Evolutionary conservation across 2,888 invertebrate species (phyloP).

Genomic region (Amphimallon solstitiale): DNA sequence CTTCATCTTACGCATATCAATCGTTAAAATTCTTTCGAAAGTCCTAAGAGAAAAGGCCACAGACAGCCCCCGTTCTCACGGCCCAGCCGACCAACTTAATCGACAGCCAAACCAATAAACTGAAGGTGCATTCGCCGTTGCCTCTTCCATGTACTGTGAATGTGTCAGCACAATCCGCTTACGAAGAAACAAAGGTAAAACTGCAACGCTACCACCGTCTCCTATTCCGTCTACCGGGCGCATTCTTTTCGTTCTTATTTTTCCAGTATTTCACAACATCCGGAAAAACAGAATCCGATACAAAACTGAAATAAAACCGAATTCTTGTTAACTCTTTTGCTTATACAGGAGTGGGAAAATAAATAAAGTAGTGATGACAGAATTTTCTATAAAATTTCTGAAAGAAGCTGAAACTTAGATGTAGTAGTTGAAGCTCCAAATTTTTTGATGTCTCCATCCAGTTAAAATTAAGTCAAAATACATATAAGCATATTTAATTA

Average conservation of each 20-base stretch:
- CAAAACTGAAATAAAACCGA: no score
- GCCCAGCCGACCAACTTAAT: neutral
- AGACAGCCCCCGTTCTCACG: conserved; percentile 22
- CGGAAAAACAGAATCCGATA: neutral
- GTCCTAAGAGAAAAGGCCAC: conserved; percentile 12
- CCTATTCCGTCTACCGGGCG: neutral
- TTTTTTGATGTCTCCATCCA: no score
- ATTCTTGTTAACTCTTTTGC: no score
- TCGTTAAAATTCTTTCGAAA: conserved; percentile 29
- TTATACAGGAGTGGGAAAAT: no score
- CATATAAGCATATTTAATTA: no score
- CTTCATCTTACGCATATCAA: conserved; percentile 30
- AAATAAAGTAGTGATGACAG: no score
- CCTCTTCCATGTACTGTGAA: neutral
- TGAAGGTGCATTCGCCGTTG: conserved; percentile 19
- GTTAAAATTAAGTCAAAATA: no score
- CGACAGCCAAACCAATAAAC: neutral
- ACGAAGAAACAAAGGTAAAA: conserved; percentile 7
- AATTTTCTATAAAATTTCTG: no score
- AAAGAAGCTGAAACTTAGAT: no score
- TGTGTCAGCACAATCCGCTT: conserved; percentile 3
- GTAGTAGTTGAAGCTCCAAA: no score
- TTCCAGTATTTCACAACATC: conserved; percentile 6
- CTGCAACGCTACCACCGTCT: neutral
- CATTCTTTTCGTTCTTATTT: conserved; percentile 1